Conservation (phyloP, 2,888 invertebrate species). For the Aleiodes leptofemur region DNA sequence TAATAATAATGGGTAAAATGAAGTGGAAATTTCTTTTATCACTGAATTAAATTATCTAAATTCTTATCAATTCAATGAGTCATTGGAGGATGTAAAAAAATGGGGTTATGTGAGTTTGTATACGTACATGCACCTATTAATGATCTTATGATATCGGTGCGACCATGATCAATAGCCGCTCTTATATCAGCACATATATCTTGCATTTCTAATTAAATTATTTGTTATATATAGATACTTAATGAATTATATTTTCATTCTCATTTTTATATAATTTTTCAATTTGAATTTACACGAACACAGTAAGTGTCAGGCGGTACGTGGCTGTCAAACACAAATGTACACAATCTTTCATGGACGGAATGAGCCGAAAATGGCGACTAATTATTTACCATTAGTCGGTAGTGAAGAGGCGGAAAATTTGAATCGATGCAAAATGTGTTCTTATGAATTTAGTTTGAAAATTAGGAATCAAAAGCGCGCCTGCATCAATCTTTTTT, state of each 20-base stretch:
- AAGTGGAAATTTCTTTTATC: background rate
- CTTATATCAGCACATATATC: constrained; percentile 77
- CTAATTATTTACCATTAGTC: too few species aligned
- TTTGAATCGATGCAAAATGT: too few species aligned
- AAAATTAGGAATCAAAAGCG: too few species aligned
- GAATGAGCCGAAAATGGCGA: too few species aligned
- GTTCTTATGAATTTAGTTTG: too few species aligned
- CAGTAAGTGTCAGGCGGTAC: too few species aligned
- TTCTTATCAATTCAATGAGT: background rate
- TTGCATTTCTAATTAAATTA: constrained; percentile 66
- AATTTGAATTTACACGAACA: too few species aligned
- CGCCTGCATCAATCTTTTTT: too few species aligned
- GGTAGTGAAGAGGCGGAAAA: too few species aligned
- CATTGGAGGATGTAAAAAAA: background rate
- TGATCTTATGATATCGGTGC: constrained; percentile 78
- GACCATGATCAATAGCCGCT: constrained; percentile 77
- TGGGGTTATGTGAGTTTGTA: constrained; percentile 54
- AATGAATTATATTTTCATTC: background rate
- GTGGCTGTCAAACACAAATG: too few species aligned
- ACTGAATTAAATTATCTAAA: background rate
- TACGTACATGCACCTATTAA: constrained; percentile 77
- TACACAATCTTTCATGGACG: too few species aligned
- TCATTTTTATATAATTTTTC: too few species aligned
- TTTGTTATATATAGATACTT: background rate
- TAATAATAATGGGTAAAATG: background rate